Evolutionary conservation across 2,797 vertebrate genomes (phyloP).

Genomic region (Limnodromus scolopaceus): DNA sequence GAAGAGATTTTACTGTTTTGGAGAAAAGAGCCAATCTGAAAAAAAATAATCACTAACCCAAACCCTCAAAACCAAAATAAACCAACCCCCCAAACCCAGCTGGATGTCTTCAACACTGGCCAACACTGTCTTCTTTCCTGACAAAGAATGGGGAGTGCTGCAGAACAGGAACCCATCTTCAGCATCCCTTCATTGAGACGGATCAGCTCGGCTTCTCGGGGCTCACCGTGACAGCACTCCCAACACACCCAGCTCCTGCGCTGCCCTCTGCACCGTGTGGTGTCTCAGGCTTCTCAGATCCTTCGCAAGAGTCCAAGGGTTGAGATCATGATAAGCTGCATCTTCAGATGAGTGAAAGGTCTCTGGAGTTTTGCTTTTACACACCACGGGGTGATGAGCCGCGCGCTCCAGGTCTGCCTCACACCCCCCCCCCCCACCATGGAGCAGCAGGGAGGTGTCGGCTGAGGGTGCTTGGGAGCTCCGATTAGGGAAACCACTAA

Average conservation of each 20-base stretch:
- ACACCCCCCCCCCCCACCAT: accelerated
- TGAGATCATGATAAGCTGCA: neutral
- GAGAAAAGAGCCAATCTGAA: neutral
- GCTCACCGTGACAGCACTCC: accelerated
- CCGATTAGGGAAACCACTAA: accelerated
- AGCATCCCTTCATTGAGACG: accelerated
- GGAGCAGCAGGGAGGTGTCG: neutral
- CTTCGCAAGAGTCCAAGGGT: neutral
- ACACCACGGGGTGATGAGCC: neutral
- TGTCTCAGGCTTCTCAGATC: neutral
- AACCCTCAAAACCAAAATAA: neutral
- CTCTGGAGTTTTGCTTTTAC: neutral
- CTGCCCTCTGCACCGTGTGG: neutral
- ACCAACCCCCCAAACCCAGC: neutral
- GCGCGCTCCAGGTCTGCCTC: accelerated
- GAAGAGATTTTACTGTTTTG: neutral
- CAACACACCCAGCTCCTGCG: neutral
- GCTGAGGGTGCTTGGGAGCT: neutral
- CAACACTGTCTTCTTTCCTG: accelerated
- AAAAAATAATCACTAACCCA: too few species aligned
- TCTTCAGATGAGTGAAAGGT: neutral
- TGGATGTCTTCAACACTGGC: neutral
- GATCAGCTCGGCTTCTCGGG: neutral
- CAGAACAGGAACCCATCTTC: neutral
- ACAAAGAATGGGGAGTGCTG: neutral